A percentile compares a stretch with the other conserved stretches of the same genome.
Conservation (phyloP, 2,888 invertebrate genomes). For the Papilio gigon region DNA sequence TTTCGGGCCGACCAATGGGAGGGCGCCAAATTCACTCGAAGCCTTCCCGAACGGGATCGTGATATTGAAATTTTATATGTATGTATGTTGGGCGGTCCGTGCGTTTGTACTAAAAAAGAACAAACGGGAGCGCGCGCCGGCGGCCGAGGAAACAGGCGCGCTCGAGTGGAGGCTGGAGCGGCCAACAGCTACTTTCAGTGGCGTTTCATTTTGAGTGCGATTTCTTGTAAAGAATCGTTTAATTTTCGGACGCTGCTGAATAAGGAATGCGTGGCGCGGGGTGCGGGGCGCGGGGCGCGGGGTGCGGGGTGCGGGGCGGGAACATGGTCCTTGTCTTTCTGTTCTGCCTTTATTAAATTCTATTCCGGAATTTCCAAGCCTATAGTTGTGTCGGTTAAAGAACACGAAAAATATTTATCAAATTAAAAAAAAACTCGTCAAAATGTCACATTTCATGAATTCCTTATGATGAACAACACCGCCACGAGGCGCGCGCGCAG, state of each 20-base stretch:
- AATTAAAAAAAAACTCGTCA: neutral
- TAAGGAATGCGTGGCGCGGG: constrained; percentile 76
- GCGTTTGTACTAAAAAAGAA: constrained; percentile 77
- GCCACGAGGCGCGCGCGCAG: too few species aligned
- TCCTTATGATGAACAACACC: too few species aligned
- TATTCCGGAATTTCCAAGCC: constrained; percentile 6
- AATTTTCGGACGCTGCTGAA: constrained; percentile 76
- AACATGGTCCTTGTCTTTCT: constrained; percentile 24
- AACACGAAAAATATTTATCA: neutral
- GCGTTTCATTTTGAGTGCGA: constrained; percentile 72
- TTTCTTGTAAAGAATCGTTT: constrained; percentile 76
- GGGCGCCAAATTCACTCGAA: constrained; percentile 70
- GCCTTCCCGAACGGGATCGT: constrained; percentile 63
- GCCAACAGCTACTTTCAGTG: constrained; percentile 73
- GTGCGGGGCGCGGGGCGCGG: constrained; percentile 42
- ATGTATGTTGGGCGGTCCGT: constrained; percentile 71
- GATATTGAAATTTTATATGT: constrained; percentile 80
- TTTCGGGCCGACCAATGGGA: constrained; percentile 63
- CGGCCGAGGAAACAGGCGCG: constrained; percentile 71
- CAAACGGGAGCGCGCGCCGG: constrained; percentile 68
- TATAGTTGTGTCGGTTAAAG: constrained; percentile 13
- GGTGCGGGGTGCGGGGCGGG: constrained; percentile 39
- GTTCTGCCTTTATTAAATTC: constrained; percentile 34
- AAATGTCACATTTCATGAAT: neutral
- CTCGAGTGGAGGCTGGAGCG: constrained; percentile 61